These are phyloP conservation scores for Polypedilum pembai DNA, from an alignment of 1,140 invertebrate genomes.

Conservation along the genomic window DNA sequence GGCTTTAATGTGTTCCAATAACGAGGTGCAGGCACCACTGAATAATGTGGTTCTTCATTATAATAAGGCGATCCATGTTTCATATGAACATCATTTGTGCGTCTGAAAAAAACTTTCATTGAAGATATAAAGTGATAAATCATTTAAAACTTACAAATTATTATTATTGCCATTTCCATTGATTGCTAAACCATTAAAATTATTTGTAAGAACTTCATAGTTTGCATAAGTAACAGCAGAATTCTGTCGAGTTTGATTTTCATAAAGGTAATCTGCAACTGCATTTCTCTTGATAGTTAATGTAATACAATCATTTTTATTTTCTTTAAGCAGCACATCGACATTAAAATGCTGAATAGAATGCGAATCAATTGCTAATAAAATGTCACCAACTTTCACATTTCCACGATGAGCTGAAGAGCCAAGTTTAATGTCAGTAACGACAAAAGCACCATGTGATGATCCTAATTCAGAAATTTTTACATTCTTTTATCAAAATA, in stretches of 20 bases:
- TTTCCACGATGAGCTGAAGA: slow-evolving; percentile 85
- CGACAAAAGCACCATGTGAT: slow-evolving; percentile 59
- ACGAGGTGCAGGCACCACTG: slow-evolving; percentile 1
- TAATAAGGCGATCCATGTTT: not conserved
- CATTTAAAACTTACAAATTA: not conserved
- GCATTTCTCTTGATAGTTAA: slow-evolving; percentile 41
- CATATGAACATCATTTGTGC: not conserved
- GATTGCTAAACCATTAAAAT: not conserved
- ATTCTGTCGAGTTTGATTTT: slow-evolving; percentile 35
- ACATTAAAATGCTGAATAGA: slow-evolving; percentile 60
- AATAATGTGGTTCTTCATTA: slow-evolving; percentile 27
- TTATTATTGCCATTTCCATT: slow-evolving; percentile 23
- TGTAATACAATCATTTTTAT: slow-evolving; percentile 38
- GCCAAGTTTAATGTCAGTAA: slow-evolving; percentile 79
- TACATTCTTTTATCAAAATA: too few species aligned
- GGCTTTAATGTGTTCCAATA: slow-evolving; percentile 11
- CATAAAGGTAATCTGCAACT: slow-evolving; percentile 40
- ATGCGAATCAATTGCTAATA: slow-evolving; percentile 81
- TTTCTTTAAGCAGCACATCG: slow-evolving; percentile 40
- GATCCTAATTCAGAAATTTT: slow-evolving; percentile 31
- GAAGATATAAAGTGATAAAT: not conserved
- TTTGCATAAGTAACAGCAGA: slow-evolving; percentile 32
- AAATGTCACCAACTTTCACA: slow-evolving; percentile 73
- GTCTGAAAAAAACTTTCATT: not conserved
- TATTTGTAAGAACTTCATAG: not conserved